Conservation (phyloP, 2,113 vertebrate genomes). For the Quiscalus mexicanus region DNA sequence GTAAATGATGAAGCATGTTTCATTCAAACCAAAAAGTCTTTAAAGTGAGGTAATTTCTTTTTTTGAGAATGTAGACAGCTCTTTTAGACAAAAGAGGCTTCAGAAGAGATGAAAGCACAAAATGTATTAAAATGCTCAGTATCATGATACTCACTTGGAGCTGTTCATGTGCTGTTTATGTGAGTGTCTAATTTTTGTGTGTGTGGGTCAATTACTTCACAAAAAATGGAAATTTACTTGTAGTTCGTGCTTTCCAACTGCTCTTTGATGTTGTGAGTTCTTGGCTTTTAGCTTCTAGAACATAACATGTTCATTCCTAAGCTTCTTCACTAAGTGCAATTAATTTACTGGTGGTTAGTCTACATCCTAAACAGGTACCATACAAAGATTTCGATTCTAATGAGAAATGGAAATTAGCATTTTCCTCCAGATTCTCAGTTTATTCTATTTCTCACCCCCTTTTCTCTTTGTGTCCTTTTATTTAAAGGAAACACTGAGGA, state of each 20-base stretch:
- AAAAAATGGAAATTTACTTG: background rate
- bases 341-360: background rate
- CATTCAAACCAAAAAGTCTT: background rate
- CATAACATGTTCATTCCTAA: background rate
- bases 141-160: background rate
- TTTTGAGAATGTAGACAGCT: background rate
- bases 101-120: background rate
- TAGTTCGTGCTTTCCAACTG: background rate
- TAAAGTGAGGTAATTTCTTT: background rate
- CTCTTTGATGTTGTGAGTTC: background rate
- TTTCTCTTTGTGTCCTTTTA: background rate
- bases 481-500: conserved; percentile 89
- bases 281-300: background rate
- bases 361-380: background rate
- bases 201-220: background rate
- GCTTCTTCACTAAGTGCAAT: background rate
- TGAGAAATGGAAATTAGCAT: background rate
- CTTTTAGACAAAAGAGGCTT: background rate
- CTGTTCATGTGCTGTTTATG: background rate
- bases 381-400: background rate
- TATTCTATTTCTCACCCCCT: background rate
- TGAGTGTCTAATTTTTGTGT: background rate
- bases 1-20: background rate
- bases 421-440: background rate
- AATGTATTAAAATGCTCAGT: background rate